These are phyloP conservation scores for Rhopalosiphum nymphaeae DNA, from an alignment of 2,888 invertebrate genomes.

Conservation along the genomic window DNA sequence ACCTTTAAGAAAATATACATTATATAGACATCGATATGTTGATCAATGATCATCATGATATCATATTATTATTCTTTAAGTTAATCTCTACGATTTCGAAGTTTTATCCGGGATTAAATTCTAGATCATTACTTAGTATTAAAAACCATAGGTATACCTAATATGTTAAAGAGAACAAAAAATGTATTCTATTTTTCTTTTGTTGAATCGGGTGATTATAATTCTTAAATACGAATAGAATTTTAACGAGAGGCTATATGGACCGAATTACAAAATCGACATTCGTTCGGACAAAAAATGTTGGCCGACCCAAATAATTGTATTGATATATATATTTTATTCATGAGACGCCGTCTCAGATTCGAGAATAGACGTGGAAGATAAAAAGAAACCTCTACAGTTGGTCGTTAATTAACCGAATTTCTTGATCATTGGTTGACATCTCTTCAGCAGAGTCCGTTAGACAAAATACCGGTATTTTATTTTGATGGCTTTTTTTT, in stretches of 20 bases:
- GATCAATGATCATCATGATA: background rate
- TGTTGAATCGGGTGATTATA: background rate
- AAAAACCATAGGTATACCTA: background rate
- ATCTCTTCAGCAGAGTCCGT: slow-evolving; percentile 13
- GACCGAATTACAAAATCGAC: background rate
- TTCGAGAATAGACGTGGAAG: background rate
- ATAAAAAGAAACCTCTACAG: slow-evolving; percentile 18
- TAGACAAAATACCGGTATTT: slow-evolving; percentile 33
- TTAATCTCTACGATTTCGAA: background rate
- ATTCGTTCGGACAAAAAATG: background rate
- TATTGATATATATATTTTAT: slow-evolving; percentile 33
- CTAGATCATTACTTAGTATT: background rate
- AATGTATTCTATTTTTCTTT: background rate
- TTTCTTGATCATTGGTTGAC: slow-evolving; percentile 38
- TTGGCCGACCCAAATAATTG: slow-evolving; percentile 14
- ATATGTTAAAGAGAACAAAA: background rate
- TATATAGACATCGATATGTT: background rate
- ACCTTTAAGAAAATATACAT: background rate
- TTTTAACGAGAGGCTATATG: slow-evolving; percentile 38
- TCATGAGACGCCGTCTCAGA: slow-evolving; percentile 44
- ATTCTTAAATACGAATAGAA: background rate
- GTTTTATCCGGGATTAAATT: background rate
- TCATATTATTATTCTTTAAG: background rate
- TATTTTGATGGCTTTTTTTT: background rate
- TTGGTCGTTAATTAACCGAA: slow-evolving; percentile 59